Evolutionary conservation across 1,140 invertebrate genomes (phyloP), one percentile per base, ranked within the genome.

Genomic region (Lepidurus arcticus): DNA sequence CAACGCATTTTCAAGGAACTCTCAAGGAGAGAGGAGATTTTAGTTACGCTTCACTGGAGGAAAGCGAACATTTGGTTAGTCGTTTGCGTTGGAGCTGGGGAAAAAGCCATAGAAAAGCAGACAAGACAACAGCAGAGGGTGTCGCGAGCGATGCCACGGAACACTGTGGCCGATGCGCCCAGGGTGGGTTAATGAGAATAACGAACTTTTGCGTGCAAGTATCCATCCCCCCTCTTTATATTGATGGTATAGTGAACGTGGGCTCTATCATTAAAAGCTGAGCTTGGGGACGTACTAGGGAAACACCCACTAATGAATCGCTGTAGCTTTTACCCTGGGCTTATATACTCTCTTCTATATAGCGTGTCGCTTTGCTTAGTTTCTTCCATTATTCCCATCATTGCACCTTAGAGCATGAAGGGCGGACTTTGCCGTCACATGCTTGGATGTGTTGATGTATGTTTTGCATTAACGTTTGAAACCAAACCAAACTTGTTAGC

Each of bases 241-340:
- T 65, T 65, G 53, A 65, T 65, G 53, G 9, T 21, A 65, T 34
- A 21, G 16, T 65, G 53, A n/a, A 65, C 21, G 53, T n/a, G 53
- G 53, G 53, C 53, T 16, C 53, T 65, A 16, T 65, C 53, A 65
- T 65, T 65, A 65, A 65, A 65, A 65, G 53, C 53, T 65, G 53
- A 65, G 53, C 53, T 65, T 65, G 45, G 45, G 53, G 53, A 7
- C 21, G 53, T 16, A 65, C 53, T 65, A 13, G 53, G 21, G 53
- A 21, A 65, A 65, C 53, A 65, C 53, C 53, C 8, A 65, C 53
- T 65, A 65, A 65, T 65, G 53, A 65, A 65, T 65, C 53, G 6
- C 34, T 34, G 4, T 65, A 21, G 21, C 16, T 65, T 65, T 65
- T n/a, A 13, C 53, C 8, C 8, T 65, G 6, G 53, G 53, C 53